Evolutionary conservation across 2,888 invertebrate species (phyloP), one percentile per base, ranked within the genome.

Genomic region (Mimumesa dahlbomi): DNA sequence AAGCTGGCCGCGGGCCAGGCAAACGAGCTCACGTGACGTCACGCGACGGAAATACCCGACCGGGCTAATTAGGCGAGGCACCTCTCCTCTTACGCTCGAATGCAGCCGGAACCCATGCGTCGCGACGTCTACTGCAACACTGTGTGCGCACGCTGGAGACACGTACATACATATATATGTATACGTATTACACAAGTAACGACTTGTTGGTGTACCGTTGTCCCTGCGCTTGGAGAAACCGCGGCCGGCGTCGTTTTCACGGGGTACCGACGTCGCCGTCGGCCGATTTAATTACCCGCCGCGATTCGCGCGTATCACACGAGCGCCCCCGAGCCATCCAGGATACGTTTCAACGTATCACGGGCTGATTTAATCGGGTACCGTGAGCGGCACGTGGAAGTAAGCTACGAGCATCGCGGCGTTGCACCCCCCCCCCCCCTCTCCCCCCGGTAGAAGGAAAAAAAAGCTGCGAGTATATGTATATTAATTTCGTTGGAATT

Each of bases 21-120:
- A 85, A 87, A 87, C 85, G 85, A 85, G 87, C 85, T 88, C 87
- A 85, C 84, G 87, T 88, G 87, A 88, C 88, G 88, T 88, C 87
- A 87, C 87, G 87, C 86, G 84, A 88, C 86, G 85, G 85, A 87
- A 88, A 88, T 88, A 87, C 83, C 71, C 85, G 82, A 67, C 82
- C 86, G 82, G 83, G 87, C 87, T 88, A 88, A 88, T 88, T 88
- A 87, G 85, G 85, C 87, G 84, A 87, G 84, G 79, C 84, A 82
- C 83, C 81, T 83, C 82, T 82, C 82, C 78, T 80, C 79, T 79
- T 81, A 84, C 79, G 86, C 85, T 85, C 82, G 82, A 84, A 81
- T 83, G 87, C 86, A 76, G 82, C 65, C 75, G 83, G 82, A 85
- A 86, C 77, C 83, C 85, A 85, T 82, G 84, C 86, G 80, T 85